Conservation (phyloP, 1,140 invertebrate genomes). For the Thaumetopoea pityocampa region DNA sequence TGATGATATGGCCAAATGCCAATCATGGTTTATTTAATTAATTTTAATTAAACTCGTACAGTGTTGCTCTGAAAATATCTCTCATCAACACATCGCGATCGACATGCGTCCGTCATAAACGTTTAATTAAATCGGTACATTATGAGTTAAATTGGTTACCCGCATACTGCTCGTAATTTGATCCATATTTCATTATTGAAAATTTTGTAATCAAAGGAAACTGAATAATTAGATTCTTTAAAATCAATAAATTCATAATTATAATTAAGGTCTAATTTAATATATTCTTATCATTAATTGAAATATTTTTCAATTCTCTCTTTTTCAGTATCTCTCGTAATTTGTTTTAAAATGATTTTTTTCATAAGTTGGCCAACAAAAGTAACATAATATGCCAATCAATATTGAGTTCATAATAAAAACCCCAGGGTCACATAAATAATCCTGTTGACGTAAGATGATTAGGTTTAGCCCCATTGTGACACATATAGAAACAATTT, state of each 20-base stretch:
- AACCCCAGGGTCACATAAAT: constrained; percentile 3
- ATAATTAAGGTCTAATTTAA: neutral
- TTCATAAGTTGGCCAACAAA: too few relatives aligned
- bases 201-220: constrained; percentile 1
- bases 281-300: too few relatives aligned
- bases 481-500: too few relatives aligned
- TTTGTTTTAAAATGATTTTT: too few relatives aligned
- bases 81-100: constrained; percentile 1
- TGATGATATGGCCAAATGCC: neutral
- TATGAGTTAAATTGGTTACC: constrained; percentile 1
- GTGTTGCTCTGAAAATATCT: too few relatives aligned
- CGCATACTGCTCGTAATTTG: constrained; percentile 1
- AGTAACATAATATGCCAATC: too few relatives aligned
- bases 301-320: too few relatives aligned
- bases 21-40: neutral
- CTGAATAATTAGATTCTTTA: neutral
- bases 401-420: too few relatives aligned
- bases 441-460: neutral
- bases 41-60: constrained; percentile 5
- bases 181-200: constrained; percentile 4
- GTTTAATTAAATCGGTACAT: too few relatives aligned
- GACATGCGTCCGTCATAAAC: too few relatives aligned
- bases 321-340: too few relatives aligned
- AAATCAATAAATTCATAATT: neutral
- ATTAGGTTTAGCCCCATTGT: constrained; percentile 6